Evolutionary conservation across 2,113 vertebrate species (phyloP), one percentile per base, ranked within the genome.

Genomic region (Charadrius vociferus): DNA sequence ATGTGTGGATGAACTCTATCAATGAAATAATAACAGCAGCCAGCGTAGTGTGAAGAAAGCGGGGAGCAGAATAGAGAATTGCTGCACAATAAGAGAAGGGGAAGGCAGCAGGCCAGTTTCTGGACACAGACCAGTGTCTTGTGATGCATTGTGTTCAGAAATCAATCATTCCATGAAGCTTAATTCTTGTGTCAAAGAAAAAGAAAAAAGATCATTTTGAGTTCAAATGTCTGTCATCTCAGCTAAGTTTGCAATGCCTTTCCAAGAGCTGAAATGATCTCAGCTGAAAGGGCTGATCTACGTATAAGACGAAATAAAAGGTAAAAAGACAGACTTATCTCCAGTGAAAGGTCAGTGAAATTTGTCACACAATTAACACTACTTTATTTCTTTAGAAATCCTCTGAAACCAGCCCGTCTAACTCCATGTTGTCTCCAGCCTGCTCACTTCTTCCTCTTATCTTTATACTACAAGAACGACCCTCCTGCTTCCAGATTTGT

Each of bases 181-280:
- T 79, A 93, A 59, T 88, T 91, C 19, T 90, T 87, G 21, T 74
- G 24, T 72, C 43, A 56, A 81, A 95, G 27, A 66, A 67, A 79
- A 90, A 88, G 30, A 58, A 72, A 72, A 83, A 93, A 83, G 17
- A 92, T 55, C 10, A 39, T 89, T 92, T 67, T 82, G 52, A 94
- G 70, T 95, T 96, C 94, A 95, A 74, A 79, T 68, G 27, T 65
- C 90, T 88, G 61, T 93, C 37, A 5, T 95, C 70, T 85, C 73
- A 85, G 45, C 39, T 56, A 91, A 77, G 24, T 88, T 89, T 92
- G 73, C 39, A 88, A 70, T 75, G 55, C 55, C 29, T 86, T 94
- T 93, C 71, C 36, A 73, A 86, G 77, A 96, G 52, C 23, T 58
- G 68, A 94, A 95, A 85, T 75, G 19, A 90, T 68, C 49, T 58